These are phyloP conservation scores for Volucella zonaria DNA, from an alignment of 2,888 invertebrate genomes.

Conservation along the genomic window DNA sequence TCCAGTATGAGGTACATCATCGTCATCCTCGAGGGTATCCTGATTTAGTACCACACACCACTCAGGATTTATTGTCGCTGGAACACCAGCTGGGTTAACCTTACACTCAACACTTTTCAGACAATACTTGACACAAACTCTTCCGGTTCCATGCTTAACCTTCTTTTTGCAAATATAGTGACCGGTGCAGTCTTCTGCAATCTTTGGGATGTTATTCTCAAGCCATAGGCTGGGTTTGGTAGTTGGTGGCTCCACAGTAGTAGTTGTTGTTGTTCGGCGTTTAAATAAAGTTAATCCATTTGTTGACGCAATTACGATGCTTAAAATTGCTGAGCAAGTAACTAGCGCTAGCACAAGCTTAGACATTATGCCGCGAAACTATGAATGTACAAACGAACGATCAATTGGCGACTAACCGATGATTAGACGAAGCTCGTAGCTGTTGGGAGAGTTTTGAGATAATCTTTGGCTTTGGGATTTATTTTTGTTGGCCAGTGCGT, in stretches of 20 bases:
- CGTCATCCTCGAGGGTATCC: constrained; percentile 39
- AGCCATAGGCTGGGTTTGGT: constrained; percentile 64
- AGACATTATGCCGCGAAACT: constrained; percentile 40
- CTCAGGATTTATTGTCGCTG: constrained; percentile 57
- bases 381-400: constrained; percentile 26
- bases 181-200: constrained; percentile 75
- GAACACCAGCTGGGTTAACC: constrained; percentile 66
- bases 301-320: constrained; percentile 12
- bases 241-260: constrained; percentile 44
- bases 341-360: neutral
- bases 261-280: constrained; percentile 16
- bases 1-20: neutral
- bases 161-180: constrained; percentile 77
- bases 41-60: constrained; percentile 79
- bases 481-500: constrained; percentile 7
- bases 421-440: neutral
- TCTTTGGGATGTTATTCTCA: constrained; percentile 76
- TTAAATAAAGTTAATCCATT: constrained; percentile 23
- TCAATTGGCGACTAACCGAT: constrained; percentile 41
- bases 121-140: constrained; percentile 78
- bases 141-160: constrained; percentile 75
- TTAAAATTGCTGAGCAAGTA: constrained; percentile 19
- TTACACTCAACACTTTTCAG: constrained; percentile 77
- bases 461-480: constrained; percentile 34
- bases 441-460: constrained; percentile 23